These are phyloP conservation scores for Ennomos fuscantarius DNA, from an alignment of 2,888 invertebrate genomes.

Conservation along the genomic window DNA sequence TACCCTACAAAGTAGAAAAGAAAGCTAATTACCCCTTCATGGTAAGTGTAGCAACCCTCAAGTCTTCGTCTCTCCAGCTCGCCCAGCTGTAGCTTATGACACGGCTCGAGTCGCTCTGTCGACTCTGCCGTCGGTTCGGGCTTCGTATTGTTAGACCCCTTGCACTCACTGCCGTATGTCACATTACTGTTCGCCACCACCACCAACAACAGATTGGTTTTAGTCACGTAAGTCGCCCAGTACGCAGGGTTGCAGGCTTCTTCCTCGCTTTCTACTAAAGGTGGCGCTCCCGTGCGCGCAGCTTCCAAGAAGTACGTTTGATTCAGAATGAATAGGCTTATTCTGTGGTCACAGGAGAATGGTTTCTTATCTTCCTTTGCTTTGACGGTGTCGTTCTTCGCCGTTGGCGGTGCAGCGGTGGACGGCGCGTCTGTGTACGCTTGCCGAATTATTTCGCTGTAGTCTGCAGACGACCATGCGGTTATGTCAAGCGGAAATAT, in stretches of 20 bases:
- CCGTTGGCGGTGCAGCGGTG: constrained; percentile 48
- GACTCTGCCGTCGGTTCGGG: constrained; percentile 66
- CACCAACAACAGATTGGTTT: constrained; percentile 91
- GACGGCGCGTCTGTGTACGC: constrained; percentile 54
- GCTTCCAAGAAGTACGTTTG: constrained; percentile 80
- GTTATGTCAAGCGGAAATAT: constrained; percentile 72
- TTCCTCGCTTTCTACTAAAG: constrained; percentile 60
- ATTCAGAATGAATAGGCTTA: constrained; percentile 88
- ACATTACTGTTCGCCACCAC: constrained; percentile 85
- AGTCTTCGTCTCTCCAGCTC: constrained; percentile 87
- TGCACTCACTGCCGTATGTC: constrained; percentile 55
- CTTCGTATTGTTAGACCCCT: constrained; percentile 87
- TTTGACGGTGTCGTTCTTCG: constrained; percentile 54
- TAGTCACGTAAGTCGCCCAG: constrained; percentile 89
- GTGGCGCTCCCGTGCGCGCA: constrained; percentile 52
- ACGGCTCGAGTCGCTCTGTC: constrained; percentile 85
- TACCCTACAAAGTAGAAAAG: not conserved
- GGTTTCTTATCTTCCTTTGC: constrained; percentile 72
- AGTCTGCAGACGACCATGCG: constrained; percentile 66
- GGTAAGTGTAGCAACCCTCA: constrained; percentile 91
- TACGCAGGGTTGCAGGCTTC: constrained; percentile 78
- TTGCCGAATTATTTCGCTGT: constrained; percentile 53
- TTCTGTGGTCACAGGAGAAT: constrained; percentile 90
- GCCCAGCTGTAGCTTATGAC: constrained; percentile 91
- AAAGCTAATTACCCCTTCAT: constrained; percentile 84